A percentile compares a stretch with the other conserved stretches of the same genome.
phyloP scores from a whole-genome alignment of 1,140 invertebrate genomes.

The Drosophila sp. region DNA sequence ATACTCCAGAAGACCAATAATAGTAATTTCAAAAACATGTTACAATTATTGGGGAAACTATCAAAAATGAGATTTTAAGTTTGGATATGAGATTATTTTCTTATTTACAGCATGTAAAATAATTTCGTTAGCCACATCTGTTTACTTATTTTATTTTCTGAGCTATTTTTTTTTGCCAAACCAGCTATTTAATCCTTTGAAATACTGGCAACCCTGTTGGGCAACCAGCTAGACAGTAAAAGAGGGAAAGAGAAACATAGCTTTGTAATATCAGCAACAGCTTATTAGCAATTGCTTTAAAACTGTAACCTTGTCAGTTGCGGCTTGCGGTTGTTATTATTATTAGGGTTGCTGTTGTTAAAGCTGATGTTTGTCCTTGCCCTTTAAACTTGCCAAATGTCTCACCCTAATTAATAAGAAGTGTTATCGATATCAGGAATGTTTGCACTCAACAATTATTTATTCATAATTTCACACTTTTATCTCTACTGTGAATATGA shows the following conservation, averaged over 20 bases:
- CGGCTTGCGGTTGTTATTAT: constrained; percentile 1
- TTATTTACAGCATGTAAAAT: too few relatives aligned
- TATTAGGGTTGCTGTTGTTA: background rate
- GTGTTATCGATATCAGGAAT: background rate
- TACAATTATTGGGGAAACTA: too few relatives aligned
- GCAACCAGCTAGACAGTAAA: constrained; percentile 6
- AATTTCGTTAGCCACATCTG: too few relatives aligned
- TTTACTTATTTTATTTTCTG: too few relatives aligned
- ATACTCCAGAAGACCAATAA: too few relatives aligned
- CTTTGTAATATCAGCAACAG: constrained; percentile 7
- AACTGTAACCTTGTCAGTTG: constrained; percentile 40
- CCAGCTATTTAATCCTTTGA: too few relatives aligned
- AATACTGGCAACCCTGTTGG: constrained; percentile 13
- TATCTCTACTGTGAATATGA: background rate
- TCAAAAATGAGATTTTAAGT: too few relatives aligned
- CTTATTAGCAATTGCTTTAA: constrained; percentile 17
- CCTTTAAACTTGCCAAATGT: background rate
- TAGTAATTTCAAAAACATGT: too few relatives aligned
- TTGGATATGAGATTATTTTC: too few relatives aligned
- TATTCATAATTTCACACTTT: background rate
- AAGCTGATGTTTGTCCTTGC: constrained; percentile 8
- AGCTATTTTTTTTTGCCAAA: too few relatives aligned
- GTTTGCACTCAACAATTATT: constrained; percentile 1
- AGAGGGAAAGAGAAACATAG: background rate
- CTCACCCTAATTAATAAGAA: background rate